Evolutionary conservation across 1,140 invertebrate species (phyloP), one percentile per base, ranked within the genome.

Genomic region (Zaprionus taronus): DNA sequence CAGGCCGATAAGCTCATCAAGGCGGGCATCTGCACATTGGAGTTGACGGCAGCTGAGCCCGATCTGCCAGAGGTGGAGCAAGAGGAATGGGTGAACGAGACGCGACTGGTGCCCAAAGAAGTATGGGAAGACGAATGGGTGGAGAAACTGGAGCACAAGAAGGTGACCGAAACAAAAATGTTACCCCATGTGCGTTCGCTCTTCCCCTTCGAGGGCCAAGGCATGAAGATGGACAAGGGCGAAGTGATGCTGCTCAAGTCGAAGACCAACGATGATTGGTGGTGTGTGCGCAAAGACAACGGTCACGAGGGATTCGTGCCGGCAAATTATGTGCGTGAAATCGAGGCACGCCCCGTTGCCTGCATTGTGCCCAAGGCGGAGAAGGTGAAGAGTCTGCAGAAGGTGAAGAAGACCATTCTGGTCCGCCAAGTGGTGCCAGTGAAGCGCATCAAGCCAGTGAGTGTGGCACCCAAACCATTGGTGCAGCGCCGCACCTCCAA

Each of bases 191-290:
- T 94, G 20, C 83, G 81, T 76, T 96, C 96, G 53, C 93, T 98
- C 24, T 99, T 99, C 93, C 95, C 97, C 3, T 99, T 99, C 94
- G 96, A 95, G 77, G 98, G 98, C 0, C 97, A 99, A 90, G 98
- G 97, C n/a, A 98, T 99, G 94, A 95, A 95, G 24, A 98, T 99
- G 95, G 94, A 94, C 5, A 99, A 99, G 93, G 98, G 97, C 67
- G 98, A 99, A 93, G 81, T 92, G 4, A 97, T 99, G 96, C 96
- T 98, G 83, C 94, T 99, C 2, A 94, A 99, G 55, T 98, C 97
- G 83, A 98, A 99, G 93, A 99, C 98, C 1, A 99, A 99, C 93
- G 95, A 96, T 1, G 99, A 99, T 93, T 99, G 99, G 99, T 99
- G 99, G 99, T 98, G 97, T 82, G 97, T 99, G 5, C 94, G 98